These are phyloP conservation scores for Agriopis marginaria DNA, from an alignment of 2,888 invertebrate species.

Conservation along the genomic window DNA sequence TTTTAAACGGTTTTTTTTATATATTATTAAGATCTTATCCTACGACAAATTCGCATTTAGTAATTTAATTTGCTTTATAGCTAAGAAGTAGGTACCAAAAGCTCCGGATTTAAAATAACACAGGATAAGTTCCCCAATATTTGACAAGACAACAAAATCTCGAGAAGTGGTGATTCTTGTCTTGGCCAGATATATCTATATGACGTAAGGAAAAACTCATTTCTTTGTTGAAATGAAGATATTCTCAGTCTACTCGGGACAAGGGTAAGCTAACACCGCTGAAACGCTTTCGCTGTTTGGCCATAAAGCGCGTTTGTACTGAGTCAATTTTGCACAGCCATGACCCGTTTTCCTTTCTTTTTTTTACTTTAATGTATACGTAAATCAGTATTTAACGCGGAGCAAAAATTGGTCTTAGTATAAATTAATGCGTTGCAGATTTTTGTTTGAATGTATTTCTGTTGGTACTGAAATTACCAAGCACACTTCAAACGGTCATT, in stretches of 20 bases:
- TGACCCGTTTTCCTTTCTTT: conserved; percentile 59
- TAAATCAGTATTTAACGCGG: not conserved
- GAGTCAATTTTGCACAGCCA: conserved; percentile 54
- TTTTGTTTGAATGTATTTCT: no score
- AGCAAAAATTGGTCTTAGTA: not conserved
- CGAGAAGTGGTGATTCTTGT: conserved; percentile 71
- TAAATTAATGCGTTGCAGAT: no score
- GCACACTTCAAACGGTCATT: no score
- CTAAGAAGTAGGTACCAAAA: no score
- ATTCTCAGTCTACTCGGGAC: conserved; percentile 47
- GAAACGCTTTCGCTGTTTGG: conserved; percentile 55
- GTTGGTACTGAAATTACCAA: no score
- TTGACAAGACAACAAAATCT: conserved; percentile 44
- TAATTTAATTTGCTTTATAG: no score
- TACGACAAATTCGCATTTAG: no score
- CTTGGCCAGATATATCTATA: conserved; percentile 45
- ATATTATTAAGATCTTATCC: no score
- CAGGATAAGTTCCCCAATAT: conserved; percentile 13
- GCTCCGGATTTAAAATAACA: not conserved
- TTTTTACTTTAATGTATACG: conserved; percentile 4
- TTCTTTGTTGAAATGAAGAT: conserved; percentile 57
- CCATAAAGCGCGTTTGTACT: conserved; percentile 54
- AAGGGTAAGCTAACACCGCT: conserved; percentile 59
- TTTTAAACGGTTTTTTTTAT: no score
- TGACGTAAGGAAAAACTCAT: conserved; percentile 56